Conservation (phyloP, 35 echinoderm and acorn worm genomes). For the Eucidaris tribuloides region DNA sequence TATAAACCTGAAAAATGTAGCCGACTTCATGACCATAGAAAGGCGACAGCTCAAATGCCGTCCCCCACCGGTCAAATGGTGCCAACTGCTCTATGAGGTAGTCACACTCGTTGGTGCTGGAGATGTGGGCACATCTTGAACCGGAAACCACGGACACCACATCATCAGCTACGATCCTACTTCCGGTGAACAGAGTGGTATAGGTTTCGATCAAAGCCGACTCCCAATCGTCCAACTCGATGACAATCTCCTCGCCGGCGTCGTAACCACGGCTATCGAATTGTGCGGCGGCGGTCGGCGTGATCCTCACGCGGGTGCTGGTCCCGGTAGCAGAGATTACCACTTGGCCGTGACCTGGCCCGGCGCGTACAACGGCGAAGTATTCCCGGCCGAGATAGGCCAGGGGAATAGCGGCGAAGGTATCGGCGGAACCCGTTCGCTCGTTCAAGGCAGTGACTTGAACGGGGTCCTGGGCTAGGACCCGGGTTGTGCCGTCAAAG, state of each 20-base stretch:
- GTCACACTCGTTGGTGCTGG: neutral
- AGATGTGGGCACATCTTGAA: neutral
- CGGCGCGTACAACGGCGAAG: neutral
- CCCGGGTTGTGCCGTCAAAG: no score
- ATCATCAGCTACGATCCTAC: neutral
- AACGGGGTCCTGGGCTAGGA: no score
- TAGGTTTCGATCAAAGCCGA: neutral
- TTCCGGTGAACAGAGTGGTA: neutral
- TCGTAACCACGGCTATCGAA: neutral
- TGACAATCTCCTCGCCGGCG: neutral
- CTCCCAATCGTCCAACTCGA: neutral
- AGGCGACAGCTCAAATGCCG: neutral
- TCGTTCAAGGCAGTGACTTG: no score
- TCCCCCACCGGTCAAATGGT: neutral
- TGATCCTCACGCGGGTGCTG: neutral
- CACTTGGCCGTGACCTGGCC: neutral
- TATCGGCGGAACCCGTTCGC: no score
- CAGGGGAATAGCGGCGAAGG: neutral
- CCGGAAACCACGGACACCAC: neutral
- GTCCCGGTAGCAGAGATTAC: neutral
- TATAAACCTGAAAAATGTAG: no score
- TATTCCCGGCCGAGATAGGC: neutral
- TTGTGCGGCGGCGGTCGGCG: neutral
- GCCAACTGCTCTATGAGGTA: neutral
- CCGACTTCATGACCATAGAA: no score